These are phyloP conservation scores for Mormyrops attenuatus DNA, from an alignment of 2,797 vertebrate genomes.

Conservation along the genomic window DNA sequence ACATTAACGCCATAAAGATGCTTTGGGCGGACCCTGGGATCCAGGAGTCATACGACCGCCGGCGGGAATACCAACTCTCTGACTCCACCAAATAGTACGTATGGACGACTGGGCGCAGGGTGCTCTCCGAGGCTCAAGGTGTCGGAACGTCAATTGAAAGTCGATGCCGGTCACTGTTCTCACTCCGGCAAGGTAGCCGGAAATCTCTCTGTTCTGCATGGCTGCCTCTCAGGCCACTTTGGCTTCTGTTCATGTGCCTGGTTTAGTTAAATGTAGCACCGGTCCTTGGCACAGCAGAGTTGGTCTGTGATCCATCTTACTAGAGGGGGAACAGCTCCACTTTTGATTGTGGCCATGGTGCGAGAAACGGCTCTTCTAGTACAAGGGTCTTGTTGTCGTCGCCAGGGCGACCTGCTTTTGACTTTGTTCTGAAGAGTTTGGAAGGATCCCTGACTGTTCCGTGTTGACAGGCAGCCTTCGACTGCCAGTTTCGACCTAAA, in stretches of 20 bases:
- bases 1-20: constrained; percentile 82
- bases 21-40: constrained; percentile 94
- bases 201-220: not conserved
- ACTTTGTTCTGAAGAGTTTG: not conserved
- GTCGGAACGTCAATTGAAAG: not conserved
- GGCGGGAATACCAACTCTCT: constrained; percentile 95
- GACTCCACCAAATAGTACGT: constrained; percentile 99
- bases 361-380: not conserved
- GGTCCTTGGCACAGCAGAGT: not conserved
- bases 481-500: not conserved
- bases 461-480: not conserved
- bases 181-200: not conserved
- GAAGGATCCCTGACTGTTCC: not conserved
- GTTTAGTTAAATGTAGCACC: not conserved
- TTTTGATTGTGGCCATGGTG: not conserved
- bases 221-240: not conserved
- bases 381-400: not conserved
- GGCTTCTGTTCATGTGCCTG: not conserved
- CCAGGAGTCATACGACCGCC: constrained; percentile 93
- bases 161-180: not conserved
- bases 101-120: not conserved
- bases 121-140: not conserved
- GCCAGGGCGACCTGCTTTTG: not conserved
- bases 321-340: not conserved
- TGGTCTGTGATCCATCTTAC: not conserved